Percentiles rank a stretch among this genome's conserved stretches.
phyloP scores from a whole-genome alignment of 2,888 invertebrate genomes.

The Sarcophaga carnaria region DNA sequence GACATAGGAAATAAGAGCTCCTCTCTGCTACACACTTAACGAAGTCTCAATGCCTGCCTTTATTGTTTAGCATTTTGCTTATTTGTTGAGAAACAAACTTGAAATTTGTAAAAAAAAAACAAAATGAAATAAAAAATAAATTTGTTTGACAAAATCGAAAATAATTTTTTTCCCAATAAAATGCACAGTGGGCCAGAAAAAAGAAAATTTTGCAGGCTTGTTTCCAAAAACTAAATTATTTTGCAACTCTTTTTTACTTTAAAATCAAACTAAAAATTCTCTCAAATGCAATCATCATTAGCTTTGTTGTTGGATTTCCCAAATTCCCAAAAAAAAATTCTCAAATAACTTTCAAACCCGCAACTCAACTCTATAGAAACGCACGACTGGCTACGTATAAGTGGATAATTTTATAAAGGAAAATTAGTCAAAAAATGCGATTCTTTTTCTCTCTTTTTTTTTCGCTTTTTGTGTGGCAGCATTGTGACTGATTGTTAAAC shows the following conservation, averaged over 20 bases:
- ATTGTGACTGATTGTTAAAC: constrained; percentile 57
- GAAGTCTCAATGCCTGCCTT: constrained; percentile 27
- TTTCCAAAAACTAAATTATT: neutral
- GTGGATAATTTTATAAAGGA: constrained; percentile 68
- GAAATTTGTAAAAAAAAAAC: constrained; percentile 24
- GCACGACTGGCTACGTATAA: constrained; percentile 67
- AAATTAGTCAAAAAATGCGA: constrained; percentile 54
- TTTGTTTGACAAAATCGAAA: constrained; percentile 4
- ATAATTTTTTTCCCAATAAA: constrained; percentile 32
- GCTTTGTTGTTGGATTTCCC: constrained; percentile 36
- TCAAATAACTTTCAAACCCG: neutral
- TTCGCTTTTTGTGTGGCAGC: neutral
- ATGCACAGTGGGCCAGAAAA: constrained; percentile 33
- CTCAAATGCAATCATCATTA: constrained; percentile 58
- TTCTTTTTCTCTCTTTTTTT: neutral
- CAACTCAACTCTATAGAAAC: constrained; percentile 50
- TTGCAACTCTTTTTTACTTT: neutral
- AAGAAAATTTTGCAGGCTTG: neutral
- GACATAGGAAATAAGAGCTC: constrained; percentile 16
- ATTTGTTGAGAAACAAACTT: constrained; percentile 46
- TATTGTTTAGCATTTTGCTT: constrained; percentile 54
- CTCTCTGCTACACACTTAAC: constrained; percentile 43
- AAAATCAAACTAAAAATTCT: neutral
- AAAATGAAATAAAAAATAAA: constrained; percentile 26
- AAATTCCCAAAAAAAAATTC: constrained; percentile 5